A percentile compares a stretch with the other conserved stretches of the same genome.
Conservation (phyloP, 2,113 vertebrate species). For the Xyrauchen texanus region DNA sequence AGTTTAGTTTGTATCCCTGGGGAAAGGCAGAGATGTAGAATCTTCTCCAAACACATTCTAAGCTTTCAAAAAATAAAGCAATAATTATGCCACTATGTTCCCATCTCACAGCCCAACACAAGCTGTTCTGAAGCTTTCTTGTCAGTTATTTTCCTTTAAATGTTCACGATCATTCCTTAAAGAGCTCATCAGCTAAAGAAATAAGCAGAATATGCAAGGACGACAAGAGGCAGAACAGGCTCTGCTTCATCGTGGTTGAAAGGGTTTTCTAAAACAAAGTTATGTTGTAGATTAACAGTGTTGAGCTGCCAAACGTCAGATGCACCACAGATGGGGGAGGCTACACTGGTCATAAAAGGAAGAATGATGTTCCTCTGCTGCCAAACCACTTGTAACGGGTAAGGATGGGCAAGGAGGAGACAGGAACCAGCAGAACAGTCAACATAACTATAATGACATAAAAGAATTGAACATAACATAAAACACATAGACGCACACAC, state of each 20-base stretch:
- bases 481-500: too few species aligned
- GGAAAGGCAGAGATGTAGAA: too few species aligned
- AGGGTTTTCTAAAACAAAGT: background rate
- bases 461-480: too few species aligned
- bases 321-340: constrained; percentile 10
- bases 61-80: background rate
- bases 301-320: constrained; percentile 16
- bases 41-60: background rate
- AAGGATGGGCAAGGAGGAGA: too few species aligned
- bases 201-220: background rate
- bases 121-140: background rate
- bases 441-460: too few species aligned
- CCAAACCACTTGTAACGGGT: background rate
- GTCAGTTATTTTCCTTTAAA: background rate
- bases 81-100: background rate
- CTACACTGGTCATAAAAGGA: background rate
- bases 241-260: too few species aligned
- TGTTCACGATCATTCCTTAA: background rate
- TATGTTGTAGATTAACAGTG: constrained; percentile 12
- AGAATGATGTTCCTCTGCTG: constrained; percentile 21
- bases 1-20: too few species aligned
- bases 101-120: background rate
- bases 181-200: background rate
- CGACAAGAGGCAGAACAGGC: background rate
- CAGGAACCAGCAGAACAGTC: too few species aligned